Percentiles rank a stretch among this genome's conserved stretches.
Evolutionary conservation across 2,113 vertebrate genomes (phyloP).

Genomic region (Helogale parvula): DNA sequence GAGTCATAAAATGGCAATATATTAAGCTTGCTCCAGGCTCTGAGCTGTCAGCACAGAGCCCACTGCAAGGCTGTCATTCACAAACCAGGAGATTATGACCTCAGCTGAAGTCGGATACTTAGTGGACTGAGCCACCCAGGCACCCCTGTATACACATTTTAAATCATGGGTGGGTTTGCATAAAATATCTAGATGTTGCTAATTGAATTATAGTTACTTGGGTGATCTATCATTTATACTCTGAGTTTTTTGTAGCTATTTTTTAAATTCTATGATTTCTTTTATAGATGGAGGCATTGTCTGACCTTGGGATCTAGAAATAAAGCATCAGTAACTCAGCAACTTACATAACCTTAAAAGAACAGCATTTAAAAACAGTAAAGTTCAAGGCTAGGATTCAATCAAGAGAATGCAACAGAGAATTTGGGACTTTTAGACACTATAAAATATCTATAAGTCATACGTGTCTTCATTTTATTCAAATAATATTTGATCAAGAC

Average conservation of each 20-base stretch:
- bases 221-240: not conserved
- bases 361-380: not conserved
- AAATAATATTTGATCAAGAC: constrained; percentile 5
- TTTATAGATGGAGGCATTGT: not conserved
- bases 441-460: not conserved
- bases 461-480: not conserved
- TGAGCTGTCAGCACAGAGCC: no score
- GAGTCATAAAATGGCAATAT: not conserved
- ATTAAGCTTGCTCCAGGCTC: not conserved
- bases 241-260: not conserved
- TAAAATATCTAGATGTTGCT: not conserved
- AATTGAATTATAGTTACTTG: not conserved
- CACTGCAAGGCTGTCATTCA: no score
- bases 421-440: not conserved
- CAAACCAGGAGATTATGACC: no score
- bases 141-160: not conserved
- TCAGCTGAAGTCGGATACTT: no score
- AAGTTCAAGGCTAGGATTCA: not conserved
- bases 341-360: not conserved
- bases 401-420: not conserved
- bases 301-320: not conserved
- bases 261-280: not conserved
- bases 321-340: not conserved
- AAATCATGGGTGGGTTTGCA: not conserved
- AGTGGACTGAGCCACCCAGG: no score